Evolutionary conservation across 2,113 vertebrate species (phyloP), one percentile per base, ranked within the genome.

Genomic region (Trogon surrucura): DNA sequence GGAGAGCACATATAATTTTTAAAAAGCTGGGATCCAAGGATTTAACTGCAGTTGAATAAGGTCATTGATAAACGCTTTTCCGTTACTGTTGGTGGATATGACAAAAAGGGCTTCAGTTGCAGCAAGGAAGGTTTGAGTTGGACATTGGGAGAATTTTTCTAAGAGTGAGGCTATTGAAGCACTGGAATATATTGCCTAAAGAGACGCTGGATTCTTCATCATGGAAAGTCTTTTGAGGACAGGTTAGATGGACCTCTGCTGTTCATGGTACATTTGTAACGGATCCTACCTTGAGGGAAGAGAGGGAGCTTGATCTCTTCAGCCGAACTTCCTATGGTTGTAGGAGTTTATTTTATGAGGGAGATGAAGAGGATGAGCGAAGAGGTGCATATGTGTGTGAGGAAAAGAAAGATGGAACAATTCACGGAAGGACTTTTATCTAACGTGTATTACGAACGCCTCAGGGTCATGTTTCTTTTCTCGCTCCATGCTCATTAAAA

Each of bases 381-480:
- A 57, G 53, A 14, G 22, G 20, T 36, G 66, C 83, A 34, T 41
- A 4, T 11, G 17, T 80, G 61, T 89, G 89, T 2, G 5, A 89
- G 81, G 70, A 72, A 89, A 87, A 86, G 93, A 79, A 67, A 38
- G 83, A 79, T 44, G 67, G 88, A 93, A 92, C 70, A 36, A 74
- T 95, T 88, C 66, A 41, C 0, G 25, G 78, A 92, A 96, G 32
- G 70, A 41, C 95, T 95, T 96, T 95, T 11, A 92, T 96, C 84
- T 78, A 64, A 44, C 1, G 0, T 77, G 62, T 51, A 66, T 94
- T 93, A 22, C 69, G 56, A 80, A 36, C 9, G 10, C 78, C 56
- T 95, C 36, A 26, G 79, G 81, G 85, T 93, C 85, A 27, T 77
- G 74, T 80, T 93, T 85, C 94, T 95, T 93, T 95, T 92, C 77